These are phyloP conservation scores for Agonopterix arenella DNA, from an alignment of 2,888 invertebrate genomes.

Conservation along the genomic window DNA sequence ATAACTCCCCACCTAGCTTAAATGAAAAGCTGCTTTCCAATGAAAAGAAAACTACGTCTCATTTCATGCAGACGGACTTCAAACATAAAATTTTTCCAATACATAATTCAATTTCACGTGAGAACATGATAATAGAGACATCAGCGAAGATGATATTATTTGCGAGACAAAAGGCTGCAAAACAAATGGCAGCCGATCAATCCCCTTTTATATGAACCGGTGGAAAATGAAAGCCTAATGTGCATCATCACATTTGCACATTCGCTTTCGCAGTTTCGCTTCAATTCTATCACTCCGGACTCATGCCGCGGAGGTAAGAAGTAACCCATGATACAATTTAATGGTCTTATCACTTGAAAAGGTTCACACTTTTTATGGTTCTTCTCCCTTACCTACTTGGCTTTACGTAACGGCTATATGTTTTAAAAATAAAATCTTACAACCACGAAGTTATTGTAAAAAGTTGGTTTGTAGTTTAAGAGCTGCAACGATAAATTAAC, in stretches of 20 bases:
- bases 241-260: slow-evolving; percentile 70
- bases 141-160: slow-evolving; percentile 29
- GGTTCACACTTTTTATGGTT: no score
- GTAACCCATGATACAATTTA: background rate
- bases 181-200: slow-evolving; percentile 59
- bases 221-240: slow-evolving; percentile 63
- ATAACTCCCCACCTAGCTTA: no score
- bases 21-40: background rate
- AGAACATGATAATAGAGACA: slow-evolving; percentile 25
- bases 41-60: background rate
- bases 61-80: no score
- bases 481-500: no score
- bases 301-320: background rate
- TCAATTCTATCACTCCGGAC: slow-evolving; percentile 37
- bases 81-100: background rate
- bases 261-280: slow-evolving; percentile 62
- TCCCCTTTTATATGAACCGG: slow-evolving; percentile 34
- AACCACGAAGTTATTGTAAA: no score
- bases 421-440: no score
- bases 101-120: slow-evolving; percentile 28
- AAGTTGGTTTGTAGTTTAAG: no score
- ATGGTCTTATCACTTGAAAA: no score
- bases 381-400: no score
- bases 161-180: slow-evolving; percentile 27
- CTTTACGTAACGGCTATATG: no score